Conservation (phyloP, 1,140 invertebrate species). For the Grapholita molesta region DNA sequence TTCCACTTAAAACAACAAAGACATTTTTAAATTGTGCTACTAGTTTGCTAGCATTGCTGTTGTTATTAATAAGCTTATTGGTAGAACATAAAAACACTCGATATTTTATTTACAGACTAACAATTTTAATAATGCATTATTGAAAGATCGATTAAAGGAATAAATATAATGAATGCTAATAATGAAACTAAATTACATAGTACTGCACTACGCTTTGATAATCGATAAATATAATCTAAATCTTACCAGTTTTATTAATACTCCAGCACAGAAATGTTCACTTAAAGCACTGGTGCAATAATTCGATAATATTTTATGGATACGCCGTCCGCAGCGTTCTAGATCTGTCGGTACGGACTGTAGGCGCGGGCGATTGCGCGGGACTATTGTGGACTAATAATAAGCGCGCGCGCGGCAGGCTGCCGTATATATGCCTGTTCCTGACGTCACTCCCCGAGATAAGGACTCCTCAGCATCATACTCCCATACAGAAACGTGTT, state of each 20-base stretch:
- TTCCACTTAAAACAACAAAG: too few relatives aligned
- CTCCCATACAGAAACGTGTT: conserved; percentile 30
- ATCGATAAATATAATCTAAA: background rate
- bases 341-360: conserved; percentile 29
- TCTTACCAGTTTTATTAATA: background rate
- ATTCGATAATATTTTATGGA: conserved; percentile 19
- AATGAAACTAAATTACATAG: background rate
- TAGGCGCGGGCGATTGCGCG: conserved; percentile 35
- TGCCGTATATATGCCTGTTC: conserved; percentile 47
- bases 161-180: background rate
- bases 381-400: conserved; percentile 48
- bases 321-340: conserved; percentile 25
- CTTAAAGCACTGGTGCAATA: conserved; percentile 32
- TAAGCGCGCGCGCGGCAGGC: conserved; percentile 53
- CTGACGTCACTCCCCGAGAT: conserved; percentile 56
- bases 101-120: too few relatives aligned
- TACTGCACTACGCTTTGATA: background rate
- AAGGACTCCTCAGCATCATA: conserved; percentile 38
- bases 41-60: too few relatives aligned
- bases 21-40: too few relatives aligned
- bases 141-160: background rate
- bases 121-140: too few relatives aligned
- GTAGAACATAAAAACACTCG: too few relatives aligned
- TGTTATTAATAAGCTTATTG: too few relatives aligned
- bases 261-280: conserved; percentile 32